phyloP scores from a whole-genome alignment of 2,888 invertebrate genomes.

The Chymomyza caudatula region DNA sequence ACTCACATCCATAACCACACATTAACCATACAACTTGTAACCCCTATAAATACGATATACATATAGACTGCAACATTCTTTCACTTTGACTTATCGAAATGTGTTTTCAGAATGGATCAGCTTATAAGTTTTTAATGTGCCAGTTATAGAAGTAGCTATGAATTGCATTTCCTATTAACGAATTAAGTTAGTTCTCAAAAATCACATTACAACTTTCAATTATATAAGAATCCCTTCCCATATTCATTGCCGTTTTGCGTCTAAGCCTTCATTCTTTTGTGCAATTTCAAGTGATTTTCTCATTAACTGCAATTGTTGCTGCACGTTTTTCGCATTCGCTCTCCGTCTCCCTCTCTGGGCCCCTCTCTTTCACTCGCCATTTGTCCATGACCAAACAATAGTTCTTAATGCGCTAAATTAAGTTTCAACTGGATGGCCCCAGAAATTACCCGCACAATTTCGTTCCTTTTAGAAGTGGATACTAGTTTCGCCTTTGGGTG shows the following conservation, averaged over 20 bases:
- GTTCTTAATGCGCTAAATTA: constrained; percentile 68
- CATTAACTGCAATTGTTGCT: constrained; percentile 53
- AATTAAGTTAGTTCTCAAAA: not conserved
- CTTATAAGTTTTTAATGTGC: too few species aligned
- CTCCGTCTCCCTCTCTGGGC: not conserved
- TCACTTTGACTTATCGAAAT: too few species aligned
- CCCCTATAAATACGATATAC: too few species aligned
- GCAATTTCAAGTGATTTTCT: constrained; percentile 28
- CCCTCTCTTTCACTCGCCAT: constrained; percentile 3
- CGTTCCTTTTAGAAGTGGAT: constrained; percentile 19
- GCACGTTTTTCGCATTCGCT: constrained; percentile 43
- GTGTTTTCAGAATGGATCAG: too few species aligned
- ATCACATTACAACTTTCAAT: not conserved
- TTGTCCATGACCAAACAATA: constrained; percentile 41
- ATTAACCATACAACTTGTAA: too few species aligned
- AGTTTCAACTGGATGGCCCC: constrained; percentile 39
- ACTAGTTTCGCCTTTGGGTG: not conserved
- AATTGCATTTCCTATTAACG: not conserved
- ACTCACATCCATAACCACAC: too few species aligned
- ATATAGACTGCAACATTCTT: too few species aligned
- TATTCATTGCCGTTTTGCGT: not conserved
- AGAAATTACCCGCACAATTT: constrained; percentile 49
- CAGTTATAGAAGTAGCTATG: not conserved
- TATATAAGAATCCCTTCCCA: not conserved
- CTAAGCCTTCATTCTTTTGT: not conserved